A percentile compares a stretch with the other conserved stretches of the same genome.
Conservation (phyloP, 92 coral and sea anemone genomes). For the Diadumene lineata region DNA sequence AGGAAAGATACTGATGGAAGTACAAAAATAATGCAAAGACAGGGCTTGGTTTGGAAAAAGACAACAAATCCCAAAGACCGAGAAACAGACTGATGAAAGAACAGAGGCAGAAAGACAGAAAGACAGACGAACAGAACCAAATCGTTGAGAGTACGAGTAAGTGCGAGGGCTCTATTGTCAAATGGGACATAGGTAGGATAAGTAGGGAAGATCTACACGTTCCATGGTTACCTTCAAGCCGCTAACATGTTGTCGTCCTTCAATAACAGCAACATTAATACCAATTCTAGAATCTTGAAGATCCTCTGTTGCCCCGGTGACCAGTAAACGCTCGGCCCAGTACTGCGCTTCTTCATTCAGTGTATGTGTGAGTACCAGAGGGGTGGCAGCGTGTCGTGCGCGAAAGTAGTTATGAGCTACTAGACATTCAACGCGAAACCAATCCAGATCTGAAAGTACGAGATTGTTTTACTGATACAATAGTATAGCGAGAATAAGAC, state of each 20-base stretch:
- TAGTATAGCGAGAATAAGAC: neutral
- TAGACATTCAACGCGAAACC: conserved; percentile 90
- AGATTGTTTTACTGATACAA: neutral
- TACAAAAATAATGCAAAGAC: no score
- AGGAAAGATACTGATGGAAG: no score
- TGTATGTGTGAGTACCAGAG: conserved; percentile 67
- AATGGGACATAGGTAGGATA: no score
- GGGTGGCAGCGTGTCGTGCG: conserved; percentile 92
- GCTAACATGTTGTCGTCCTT: conserved; percentile 56
- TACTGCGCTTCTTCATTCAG: conserved; percentile 95
- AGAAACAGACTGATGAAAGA: neutral
- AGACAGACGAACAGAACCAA: neutral
- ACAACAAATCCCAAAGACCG: neutral
- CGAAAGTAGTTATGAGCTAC: conserved; percentile 89
- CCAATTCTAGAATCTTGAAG: conserved; percentile 81
- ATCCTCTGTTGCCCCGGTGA: conserved; percentile 81
- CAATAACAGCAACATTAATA: conserved; percentile 70
- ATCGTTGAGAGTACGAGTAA: neutral
- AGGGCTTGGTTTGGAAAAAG: no score
- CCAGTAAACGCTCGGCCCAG: conserved; percentile 98
- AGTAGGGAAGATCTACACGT: no score
- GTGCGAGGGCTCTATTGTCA: no score
- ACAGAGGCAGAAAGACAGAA: conserved; percentile 1
- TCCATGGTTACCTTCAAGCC: conserved; percentile 69
- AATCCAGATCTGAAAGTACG: conserved; percentile 67